Percentiles rank a stretch among this genome's conserved stretches.
Conservation (phyloP, 2,888 invertebrate species). For the Tigriopus californicus region DNA sequence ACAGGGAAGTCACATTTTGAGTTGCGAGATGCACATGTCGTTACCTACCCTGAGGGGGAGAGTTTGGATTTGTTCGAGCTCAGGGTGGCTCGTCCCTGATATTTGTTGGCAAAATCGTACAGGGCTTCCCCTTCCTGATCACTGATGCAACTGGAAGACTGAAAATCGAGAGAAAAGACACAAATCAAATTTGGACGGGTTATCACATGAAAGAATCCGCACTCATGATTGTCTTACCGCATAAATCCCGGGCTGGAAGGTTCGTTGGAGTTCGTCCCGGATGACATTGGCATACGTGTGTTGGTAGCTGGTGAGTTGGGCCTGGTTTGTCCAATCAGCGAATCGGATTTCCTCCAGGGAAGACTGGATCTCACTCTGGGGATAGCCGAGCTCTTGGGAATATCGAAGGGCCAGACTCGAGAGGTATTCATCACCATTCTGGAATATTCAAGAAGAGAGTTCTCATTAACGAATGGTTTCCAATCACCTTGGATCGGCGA, state of each 20-base stretch:
- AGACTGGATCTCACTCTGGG: conserved; percentile 1
- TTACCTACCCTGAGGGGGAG: conserved; percentile 1
- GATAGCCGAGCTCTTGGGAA: background rate
- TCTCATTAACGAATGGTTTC: no score
- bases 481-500: no score
- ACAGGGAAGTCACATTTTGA: no score
- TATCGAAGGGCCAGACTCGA: background rate
- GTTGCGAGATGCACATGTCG: no score
- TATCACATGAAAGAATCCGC: no score
- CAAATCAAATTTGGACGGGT: no score
- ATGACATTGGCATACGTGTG: background rate
- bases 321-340: background rate
- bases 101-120: conserved; percentile 8
- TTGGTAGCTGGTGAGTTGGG: background rate
- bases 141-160: conserved; percentile 14
- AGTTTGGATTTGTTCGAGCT: background rate
- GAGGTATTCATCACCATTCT: conserved; percentile 11
- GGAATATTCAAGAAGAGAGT: background rate
- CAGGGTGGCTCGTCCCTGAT: background rate
- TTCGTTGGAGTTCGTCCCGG: background rate
- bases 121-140: conserved; percentile 11
- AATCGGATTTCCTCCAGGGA: conserved; percentile 8
- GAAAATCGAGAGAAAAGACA: background rate
- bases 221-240: background rate
- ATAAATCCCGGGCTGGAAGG: background rate